These are phyloP conservation scores for Drosophila silvestris DNA, from an alignment of 2,888 invertebrate genomes.

Conservation along the genomic window DNA sequence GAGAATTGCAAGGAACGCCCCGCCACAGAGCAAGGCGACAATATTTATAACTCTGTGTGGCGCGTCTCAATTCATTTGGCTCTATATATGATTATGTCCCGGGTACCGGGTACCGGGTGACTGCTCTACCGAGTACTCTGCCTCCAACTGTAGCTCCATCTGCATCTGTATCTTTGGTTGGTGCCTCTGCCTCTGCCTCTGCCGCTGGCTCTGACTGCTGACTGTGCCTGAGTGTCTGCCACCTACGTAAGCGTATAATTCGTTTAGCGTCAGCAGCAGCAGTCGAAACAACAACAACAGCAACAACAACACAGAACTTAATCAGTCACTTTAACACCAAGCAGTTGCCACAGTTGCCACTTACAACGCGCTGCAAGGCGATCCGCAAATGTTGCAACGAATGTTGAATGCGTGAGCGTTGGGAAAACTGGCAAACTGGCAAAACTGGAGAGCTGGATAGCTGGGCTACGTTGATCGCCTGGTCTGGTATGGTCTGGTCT, in stretches of 20 bases:
- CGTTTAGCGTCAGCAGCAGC: slow-evolving; percentile 76
- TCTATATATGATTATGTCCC: slow-evolving; percentile 54
- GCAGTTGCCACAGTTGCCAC: slow-evolving; percentile 67
- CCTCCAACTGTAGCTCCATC: slow-evolving; percentile 10
- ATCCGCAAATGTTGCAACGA: slow-evolving; percentile 23
- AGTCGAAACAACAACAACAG: slow-evolving; percentile 31
- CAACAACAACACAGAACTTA: slow-evolving; percentile 65
- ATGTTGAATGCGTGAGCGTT: slow-evolving; percentile 69
- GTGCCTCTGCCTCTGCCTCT: neutral
- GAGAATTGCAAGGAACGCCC: slow-evolving; percentile 53
- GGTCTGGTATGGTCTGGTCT: neutral
- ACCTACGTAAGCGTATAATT: slow-evolving; percentile 82
- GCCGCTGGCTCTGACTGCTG: slow-evolving; percentile 23
- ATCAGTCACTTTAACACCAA: slow-evolving; percentile 79
- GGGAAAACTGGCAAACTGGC: slow-evolving; percentile 33
- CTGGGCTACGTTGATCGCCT: slow-evolving; percentile 35
- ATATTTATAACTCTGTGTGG: slow-evolving; percentile 77
- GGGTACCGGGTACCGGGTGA: slow-evolving; percentile 4
- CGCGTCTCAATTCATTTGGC: slow-evolving; percentile 78
- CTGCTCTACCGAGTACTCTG: slow-evolving; percentile 17
- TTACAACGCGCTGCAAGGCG: slow-evolving; percentile 52
- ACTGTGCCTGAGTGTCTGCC: slow-evolving; percentile 73
- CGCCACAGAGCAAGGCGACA: slow-evolving; percentile 60
- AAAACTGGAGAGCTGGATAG: slow-evolving; percentile 1
- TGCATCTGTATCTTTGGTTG: slow-evolving; percentile 25